Percentiles rank a stretch among this genome's conserved stretches.
Evolutionary conservation across 92 coral and sea anemone species (phyloP).

Genomic region (Blastomussa wellsi): DNA sequence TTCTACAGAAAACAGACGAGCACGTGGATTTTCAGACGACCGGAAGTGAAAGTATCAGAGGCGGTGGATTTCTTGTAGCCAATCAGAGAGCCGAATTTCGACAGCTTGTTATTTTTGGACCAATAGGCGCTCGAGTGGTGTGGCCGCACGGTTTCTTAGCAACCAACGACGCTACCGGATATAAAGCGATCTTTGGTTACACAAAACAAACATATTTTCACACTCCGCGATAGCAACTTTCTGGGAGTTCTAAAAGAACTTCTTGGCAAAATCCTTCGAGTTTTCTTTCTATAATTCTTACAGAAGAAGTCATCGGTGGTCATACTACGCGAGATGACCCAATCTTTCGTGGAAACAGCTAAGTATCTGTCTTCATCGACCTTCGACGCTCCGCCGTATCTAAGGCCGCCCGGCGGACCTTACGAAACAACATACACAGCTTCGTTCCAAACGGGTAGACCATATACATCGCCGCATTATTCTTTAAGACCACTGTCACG

Average conservation of each 20-base stretch:
- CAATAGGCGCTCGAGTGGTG: slow-evolving; percentile 35
- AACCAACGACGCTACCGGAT: slow-evolving; percentile 85
- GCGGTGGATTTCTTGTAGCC: slow-evolving; percentile 18
- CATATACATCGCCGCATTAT: slow-evolving; percentile 65
- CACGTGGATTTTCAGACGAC: slow-evolving; percentile 38
- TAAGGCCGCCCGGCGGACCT: slow-evolving; percentile 85
- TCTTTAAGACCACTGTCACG: slow-evolving; percentile 59
- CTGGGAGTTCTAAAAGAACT: slow-evolving; percentile 18
- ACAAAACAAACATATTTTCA: slow-evolving; percentile 76
- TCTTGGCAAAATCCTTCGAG: slow-evolving; percentile 9
- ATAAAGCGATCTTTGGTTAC: slow-evolving; percentile 70
- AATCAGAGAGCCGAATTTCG: slow-evolving; percentile 4
- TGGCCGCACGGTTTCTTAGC: slow-evolving; percentile 58
- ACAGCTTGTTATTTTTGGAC: slow-evolving; percentile 10
- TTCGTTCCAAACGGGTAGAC: slow-evolving; percentile 75
- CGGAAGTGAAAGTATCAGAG: slow-evolving; percentile 33
- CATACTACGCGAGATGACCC: slow-evolving; percentile 54
- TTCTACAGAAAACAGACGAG: slow-evolving; percentile 31
- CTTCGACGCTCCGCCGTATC: slow-evolving; percentile 93
- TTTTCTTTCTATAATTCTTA: slow-evolving; percentile 23
- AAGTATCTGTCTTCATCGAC: slow-evolving; percentile 80
- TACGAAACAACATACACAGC: slow-evolving; percentile 94
- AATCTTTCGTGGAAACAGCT: slow-evolving; percentile 91
- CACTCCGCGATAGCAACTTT: slow-evolving; percentile 20
- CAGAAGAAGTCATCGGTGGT: slow-evolving; percentile 9